These are phyloP conservation scores for Mesochorus sp. DNA, from an alignment of 2,888 invertebrate genomes.

Conservation along the genomic window DNA sequence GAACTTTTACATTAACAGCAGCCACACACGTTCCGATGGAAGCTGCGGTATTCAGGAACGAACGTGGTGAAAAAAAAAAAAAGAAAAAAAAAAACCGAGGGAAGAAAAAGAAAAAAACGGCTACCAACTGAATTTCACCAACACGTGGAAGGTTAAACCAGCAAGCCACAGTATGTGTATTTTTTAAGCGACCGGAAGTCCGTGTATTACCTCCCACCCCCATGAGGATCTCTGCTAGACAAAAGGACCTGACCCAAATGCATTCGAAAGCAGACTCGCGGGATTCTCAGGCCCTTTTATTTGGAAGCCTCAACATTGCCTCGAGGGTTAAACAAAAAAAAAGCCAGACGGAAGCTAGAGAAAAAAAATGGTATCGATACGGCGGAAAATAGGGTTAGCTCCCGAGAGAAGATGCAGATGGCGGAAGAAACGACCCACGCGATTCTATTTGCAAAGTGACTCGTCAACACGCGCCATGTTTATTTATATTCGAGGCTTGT, in stretches of 20 bases:
- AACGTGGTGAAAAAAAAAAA: neutral
- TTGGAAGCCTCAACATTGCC: too few species aligned
- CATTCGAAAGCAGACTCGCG: too few species aligned
- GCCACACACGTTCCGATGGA: neutral
- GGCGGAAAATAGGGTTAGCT: conserved; percentile 17
- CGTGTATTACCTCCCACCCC: neutral
- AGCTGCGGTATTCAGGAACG: conserved; percentile 12
- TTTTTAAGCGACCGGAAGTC: neutral
- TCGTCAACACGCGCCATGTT: conserved; percentile 1
- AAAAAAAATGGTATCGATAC: conserved; percentile 12
- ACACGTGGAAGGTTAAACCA: conserved; percentile 5
- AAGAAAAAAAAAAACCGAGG: neutral
- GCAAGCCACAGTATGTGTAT: neutral
- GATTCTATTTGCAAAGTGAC: conserved; percentile 1
- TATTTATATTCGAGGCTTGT: conserved; percentile 6
- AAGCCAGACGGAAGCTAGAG: neutral
- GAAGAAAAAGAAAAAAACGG: neutral
- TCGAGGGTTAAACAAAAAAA: neutral
- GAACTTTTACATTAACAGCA: conserved; percentile 37
- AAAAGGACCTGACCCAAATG: too few species aligned
- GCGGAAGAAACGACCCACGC: neutral
- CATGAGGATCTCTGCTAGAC: too few species aligned
- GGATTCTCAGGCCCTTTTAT: too few species aligned
- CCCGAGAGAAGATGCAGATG: neutral
- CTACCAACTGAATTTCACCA: conserved; percentile 19